Percentiles rank a stretch among this genome's conserved stretches.
Evolutionary conservation across 2,797 vertebrate genomes (phyloP).

Genomic region (Enoplosus armatus): DNA sequence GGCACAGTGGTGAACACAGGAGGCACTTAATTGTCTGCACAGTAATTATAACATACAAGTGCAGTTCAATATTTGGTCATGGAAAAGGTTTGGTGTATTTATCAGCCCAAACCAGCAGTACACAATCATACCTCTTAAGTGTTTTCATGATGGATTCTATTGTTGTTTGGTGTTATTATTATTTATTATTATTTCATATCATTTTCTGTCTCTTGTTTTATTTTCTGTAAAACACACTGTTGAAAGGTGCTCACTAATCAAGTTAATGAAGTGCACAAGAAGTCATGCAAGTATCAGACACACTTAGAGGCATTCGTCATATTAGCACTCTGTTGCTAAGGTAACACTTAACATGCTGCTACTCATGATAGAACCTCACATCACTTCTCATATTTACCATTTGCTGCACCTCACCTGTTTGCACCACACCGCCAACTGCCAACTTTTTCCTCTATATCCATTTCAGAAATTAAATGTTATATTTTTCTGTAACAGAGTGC

Average conservation of each 20-base stretch:
- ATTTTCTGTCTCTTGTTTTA: neutral
- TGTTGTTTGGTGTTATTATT: neutral
- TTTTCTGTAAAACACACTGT: neutral
- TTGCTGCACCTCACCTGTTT: neutral
- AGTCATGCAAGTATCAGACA: slow-evolving; percentile 3
- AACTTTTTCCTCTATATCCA: neutral
- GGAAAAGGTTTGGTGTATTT: slow-evolving; percentile 1
- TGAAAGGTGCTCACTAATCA: neutral
- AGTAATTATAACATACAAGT: slow-evolving; percentile 9
- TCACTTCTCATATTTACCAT: neutral
- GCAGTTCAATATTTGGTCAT: slow-evolving; percentile 33
- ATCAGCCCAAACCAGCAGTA: neutral
- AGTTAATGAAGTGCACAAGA: slow-evolving; percentile 1
- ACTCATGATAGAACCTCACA: neutral
- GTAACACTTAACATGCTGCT: neutral
- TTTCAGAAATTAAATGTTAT: neutral
- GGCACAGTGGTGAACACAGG: slow-evolving; percentile 61
- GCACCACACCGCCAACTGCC: slow-evolving; percentile 1
- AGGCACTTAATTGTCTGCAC: slow-evolving; percentile 58
- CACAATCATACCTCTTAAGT: neutral
- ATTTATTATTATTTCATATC: neutral
- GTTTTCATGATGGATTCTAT: neutral
- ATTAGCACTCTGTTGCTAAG: neutral
- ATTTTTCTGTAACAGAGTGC: neutral
- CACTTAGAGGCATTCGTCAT: neutral